Evolutionary conservation across 1,140 invertebrate species (phyloP).

Genomic region (Brachionus paranguensis): DNA sequence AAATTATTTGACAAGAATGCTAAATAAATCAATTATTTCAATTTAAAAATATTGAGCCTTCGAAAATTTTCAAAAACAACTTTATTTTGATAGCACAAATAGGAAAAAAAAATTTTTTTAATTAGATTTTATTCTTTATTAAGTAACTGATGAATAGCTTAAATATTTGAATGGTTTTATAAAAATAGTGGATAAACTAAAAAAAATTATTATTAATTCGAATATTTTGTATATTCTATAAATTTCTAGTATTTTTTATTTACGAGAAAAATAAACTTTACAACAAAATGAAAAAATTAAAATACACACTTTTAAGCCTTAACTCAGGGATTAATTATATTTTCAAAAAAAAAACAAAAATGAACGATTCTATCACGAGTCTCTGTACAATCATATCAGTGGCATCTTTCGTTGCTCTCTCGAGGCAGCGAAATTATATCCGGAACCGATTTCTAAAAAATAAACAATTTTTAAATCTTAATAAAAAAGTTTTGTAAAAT

Average conservation of each 20-base stretch:
- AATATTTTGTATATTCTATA: background rate
- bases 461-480: background rate
- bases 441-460: constrained; percentile 11
- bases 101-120: background rate
- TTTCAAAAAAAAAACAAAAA: background rate
- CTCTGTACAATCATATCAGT: background rate
- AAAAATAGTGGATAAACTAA: background rate
- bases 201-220: background rate
- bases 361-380: background rate
- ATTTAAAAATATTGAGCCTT: too few species aligned
- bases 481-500: background rate
- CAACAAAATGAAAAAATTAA: background rate
- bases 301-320: background rate
- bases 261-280: constrained; percentile 1
- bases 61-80: too few species aligned
- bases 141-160: background rate
- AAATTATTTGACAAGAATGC: too few species aligned
- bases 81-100: background rate
- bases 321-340: background rate
- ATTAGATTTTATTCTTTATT: background rate
- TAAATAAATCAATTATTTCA: too few species aligned
- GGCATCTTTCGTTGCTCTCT: background rate
- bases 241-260: background rate
- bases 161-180: background rate
- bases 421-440: constrained; percentile 3